These are phyloP conservation scores for Lithophane socia DNA, from an alignment of 2,888 invertebrate genomes.

Conservation along the genomic window DNA sequence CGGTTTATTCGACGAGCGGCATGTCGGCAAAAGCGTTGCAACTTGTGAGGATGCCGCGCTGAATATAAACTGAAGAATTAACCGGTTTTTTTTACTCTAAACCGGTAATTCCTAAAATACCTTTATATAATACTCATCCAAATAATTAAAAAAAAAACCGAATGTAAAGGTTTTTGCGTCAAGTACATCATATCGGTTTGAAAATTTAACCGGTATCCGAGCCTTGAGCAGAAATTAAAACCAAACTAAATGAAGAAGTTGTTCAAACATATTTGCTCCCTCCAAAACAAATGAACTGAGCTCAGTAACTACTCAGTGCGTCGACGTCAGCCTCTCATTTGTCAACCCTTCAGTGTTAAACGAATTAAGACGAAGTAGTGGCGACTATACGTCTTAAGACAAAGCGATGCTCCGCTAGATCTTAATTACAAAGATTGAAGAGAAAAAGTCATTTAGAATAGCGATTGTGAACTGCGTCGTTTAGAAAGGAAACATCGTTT, in stretches of 20 bases:
- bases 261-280: background rate
- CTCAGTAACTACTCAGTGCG: constrained; percentile 1
- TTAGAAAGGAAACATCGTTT: background rate
- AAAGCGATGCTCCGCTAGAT: constrained; percentile 15
- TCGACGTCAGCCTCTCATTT: constrained; percentile 22
- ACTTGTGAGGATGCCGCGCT: too few species aligned
- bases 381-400: constrained; percentile 36
- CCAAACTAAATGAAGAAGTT: background rate
- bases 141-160: too few species aligned
- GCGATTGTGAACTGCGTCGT: background rate
- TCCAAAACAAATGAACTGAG: constrained; percentile 8
- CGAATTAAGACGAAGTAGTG: constrained; percentile 42
- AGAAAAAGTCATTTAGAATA: constrained; percentile 18
- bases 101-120: too few species aligned
- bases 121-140: too few species aligned
- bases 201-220: too few species aligned
- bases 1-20: too few species aligned
- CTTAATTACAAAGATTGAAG: constrained; percentile 49
- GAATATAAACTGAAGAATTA: too few species aligned
- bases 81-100: too few species aligned
- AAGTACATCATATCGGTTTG: too few species aligned
- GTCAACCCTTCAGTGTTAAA: constrained; percentile 30
- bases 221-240: background rate
- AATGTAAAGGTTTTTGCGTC: too few species aligned
- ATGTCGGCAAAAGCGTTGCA: too few species aligned